A percentile compares a stretch with the other conserved stretches of the same genome.
Conservation (phyloP, 2,113 vertebrate genomes). For the Tychaedon coryphoeus region DNA sequence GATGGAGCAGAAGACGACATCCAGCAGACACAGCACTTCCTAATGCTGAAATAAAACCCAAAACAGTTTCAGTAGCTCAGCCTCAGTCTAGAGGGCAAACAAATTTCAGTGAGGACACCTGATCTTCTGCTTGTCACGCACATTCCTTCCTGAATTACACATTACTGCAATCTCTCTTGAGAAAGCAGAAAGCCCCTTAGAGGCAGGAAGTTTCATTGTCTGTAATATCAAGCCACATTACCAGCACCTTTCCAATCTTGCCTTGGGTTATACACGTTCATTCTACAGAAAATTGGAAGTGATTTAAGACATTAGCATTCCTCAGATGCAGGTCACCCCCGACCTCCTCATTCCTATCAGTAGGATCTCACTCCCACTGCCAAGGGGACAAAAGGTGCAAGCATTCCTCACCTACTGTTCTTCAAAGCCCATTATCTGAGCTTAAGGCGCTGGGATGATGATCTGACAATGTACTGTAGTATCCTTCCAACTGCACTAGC, state of each 20-base stretch:
- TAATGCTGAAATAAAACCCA: background rate
- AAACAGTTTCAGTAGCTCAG: background rate
- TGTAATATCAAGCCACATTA: background rate
- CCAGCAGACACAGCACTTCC: background rate
- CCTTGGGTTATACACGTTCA: background rate
- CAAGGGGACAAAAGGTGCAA: background rate
- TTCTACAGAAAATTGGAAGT: background rate
- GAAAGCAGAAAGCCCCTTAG: background rate
- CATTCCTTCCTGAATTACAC: background rate
- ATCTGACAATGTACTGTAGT: background rate
- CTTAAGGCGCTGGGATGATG: background rate
- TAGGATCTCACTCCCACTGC: background rate
- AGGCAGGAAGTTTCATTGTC: background rate
- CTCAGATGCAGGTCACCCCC: background rate
- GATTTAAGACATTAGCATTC: slow-evolving; percentile 5
- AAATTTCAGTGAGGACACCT: background rate
- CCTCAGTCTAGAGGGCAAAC: background rate
- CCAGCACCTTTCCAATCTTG: background rate
- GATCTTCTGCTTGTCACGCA: background rate
- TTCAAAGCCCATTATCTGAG: background rate
- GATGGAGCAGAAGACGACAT: background rate
- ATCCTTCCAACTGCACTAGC: background rate
- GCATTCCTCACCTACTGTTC: background rate
- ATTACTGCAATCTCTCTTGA: background rate
- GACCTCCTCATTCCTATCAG: background rate